Conservation (phyloP, 2,888 invertebrate genomes). For the Kryphioiulus occultus region DNA sequence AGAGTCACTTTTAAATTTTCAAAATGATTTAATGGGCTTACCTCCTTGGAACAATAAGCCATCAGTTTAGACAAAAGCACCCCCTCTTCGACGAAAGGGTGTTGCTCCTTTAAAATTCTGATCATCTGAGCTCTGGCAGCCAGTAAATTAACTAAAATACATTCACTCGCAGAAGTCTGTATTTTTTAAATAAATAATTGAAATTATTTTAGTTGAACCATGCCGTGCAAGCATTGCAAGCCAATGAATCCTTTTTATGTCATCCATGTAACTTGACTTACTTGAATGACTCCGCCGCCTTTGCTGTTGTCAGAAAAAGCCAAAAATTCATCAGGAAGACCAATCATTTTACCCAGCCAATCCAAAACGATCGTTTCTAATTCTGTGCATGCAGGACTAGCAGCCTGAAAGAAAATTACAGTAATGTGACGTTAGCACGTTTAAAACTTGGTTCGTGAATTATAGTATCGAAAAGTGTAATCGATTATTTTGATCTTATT, state of each 20-base stretch:
- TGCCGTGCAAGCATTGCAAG: background rate
- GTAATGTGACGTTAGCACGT: background rate
- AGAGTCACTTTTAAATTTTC: background rate
- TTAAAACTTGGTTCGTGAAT: no score
- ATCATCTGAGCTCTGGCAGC: slow-evolving; percentile 91
- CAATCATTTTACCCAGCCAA: slow-evolving; percentile 82
- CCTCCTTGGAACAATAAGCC: slow-evolving; percentile 70
- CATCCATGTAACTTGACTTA: slow-evolving; percentile 61
- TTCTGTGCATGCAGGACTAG: slow-evolving; percentile 97
- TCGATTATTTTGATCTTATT: no score
- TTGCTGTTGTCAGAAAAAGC: slow-evolving; percentile 82
- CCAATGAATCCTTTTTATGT: background rate
- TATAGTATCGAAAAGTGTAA: no score
- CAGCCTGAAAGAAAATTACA: slow-evolving; percentile 71
- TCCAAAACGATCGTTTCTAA: slow-evolving; percentile 94
- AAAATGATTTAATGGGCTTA: slow-evolving; percentile 54
- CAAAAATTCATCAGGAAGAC: slow-evolving; percentile 86
- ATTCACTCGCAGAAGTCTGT: slow-evolving; percentile 95
- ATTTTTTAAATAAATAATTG: slow-evolving; percentile 54
- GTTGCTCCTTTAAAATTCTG: slow-evolving; percentile 81
- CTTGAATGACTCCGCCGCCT: slow-evolving; percentile 95
- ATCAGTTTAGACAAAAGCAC: slow-evolving; percentile 89
- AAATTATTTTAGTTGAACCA: slow-evolving; percentile 1
- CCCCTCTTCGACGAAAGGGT: slow-evolving; percentile 89
- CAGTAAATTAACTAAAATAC: slow-evolving; percentile 88